Base-by-base conservation (phyloP, 2,888 invertebrate species). In the Aspidiotus rigidus region DNA sequence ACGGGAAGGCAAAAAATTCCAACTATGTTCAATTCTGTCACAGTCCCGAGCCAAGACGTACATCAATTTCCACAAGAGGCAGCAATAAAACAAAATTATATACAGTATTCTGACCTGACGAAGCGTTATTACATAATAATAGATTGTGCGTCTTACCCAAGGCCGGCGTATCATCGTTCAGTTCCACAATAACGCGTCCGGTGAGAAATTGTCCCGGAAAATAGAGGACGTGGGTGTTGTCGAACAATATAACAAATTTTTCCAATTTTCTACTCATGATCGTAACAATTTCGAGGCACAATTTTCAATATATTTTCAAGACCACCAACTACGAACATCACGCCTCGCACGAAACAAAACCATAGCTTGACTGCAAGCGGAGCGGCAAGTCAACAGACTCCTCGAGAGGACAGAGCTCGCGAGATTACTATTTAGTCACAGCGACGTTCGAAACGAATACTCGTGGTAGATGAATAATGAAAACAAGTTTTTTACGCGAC, bases 151-250 rank as follows among this genome's bases (percentile, higher is more conserved):
- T 62, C 69, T 84, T 80, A 88, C 89, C 89, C 75, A 89, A 80
- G n/a, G 90, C 90, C 72, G 90, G 89, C 73, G 93, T 93, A 79
- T 94, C 93, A 80, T 93, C 93, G 78, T 94, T 93, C 72, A 94
- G 81, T 78, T 95, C 94, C 77, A 95, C 88, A 69, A 95, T 84
- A 70, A 95, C 93, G 77, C 93, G 85, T 55, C 94, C 94, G 69
- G 92, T 92, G 73, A 94, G 81, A 79, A 94, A 94, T 79, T 93
- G 93, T 7, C 94, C 94, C 71, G 94, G 94, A 78, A 94, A 94
- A 79, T 94, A 95, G 71, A 95, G 80, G 73, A 95, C 80, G 75
- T 92, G 93, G 61, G 93, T 91, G 78, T 94, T 94, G 80, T 95
- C 94, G 80, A 95, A 93, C 73, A 94, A 84, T 75, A 95, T 93